A percentile compares a stretch with the other conserved stretches of the same genome.
Evolutionary conservation across 2,113 vertebrate species (phyloP).

Genomic region (Brachyhypopomus gauderio): DNA sequence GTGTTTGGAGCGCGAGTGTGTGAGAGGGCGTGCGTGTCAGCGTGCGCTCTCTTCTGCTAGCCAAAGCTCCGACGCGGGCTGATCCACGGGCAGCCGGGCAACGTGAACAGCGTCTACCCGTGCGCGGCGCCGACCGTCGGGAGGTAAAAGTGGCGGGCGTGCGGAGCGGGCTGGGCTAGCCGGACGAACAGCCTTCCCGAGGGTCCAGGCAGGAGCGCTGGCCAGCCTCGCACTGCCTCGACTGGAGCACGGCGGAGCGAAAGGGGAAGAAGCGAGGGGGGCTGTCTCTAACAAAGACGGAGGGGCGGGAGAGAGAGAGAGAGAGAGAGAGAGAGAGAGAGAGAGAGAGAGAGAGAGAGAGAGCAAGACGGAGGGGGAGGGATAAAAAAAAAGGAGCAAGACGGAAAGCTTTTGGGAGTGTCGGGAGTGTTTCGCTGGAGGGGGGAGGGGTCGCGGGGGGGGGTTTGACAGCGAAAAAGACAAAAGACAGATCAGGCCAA

Average conservation of each 20-base stretch:
- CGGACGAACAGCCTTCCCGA: slow-evolving; percentile 25
- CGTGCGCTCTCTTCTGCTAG: slow-evolving; percentile 54
- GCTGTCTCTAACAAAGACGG: slow-evolving; percentile 67
- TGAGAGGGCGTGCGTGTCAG: slow-evolving; percentile 50
- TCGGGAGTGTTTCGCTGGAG: slow-evolving; percentile 59
- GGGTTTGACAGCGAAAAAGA: slow-evolving; percentile 63
- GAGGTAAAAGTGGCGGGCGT: not conserved
- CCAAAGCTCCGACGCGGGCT: not conserved
- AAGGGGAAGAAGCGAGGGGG: slow-evolving; percentile 53
- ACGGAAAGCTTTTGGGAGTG: slow-evolving; percentile 71
- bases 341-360: slow-evolving; percentile 66
- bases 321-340: slow-evolving; percentile 55
- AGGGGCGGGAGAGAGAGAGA: slow-evolving; percentile 64
- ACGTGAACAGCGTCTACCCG: slow-evolving; percentile 23
- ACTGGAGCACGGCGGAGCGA: slow-evolving; percentile 53
- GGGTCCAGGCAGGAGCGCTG: slow-evolving; percentile 40
- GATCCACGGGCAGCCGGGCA: slow-evolving; percentile 51
- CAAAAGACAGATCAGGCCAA: slow-evolving; percentile 70
- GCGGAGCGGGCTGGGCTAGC: not conserved
- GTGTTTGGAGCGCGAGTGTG: slow-evolving; percentile 58
- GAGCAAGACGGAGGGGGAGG: slow-evolving; percentile 56
- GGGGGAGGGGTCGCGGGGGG: slow-evolving; percentile 20
- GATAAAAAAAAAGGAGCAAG: slow-evolving; percentile 56
- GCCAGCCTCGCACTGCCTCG: slow-evolving; percentile 47
- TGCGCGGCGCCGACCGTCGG: slow-evolving; percentile 16